Evolutionary conservation across 2,888 invertebrate species (phyloP).

Genomic region (Cheilosia soror): DNA sequence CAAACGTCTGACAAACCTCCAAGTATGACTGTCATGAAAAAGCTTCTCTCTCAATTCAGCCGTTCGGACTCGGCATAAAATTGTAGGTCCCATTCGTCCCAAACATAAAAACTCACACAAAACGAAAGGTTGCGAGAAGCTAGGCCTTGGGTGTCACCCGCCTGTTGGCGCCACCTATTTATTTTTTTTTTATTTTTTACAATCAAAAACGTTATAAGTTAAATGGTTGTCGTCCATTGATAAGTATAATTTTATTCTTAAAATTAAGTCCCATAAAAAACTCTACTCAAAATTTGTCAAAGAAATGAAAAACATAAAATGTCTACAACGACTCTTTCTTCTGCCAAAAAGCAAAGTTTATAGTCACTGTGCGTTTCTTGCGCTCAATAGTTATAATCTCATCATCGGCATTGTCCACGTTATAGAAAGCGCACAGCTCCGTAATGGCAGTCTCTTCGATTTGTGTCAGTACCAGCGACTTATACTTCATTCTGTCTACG

Average conservation of each 20-base stretch:
- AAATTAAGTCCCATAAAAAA: slow-evolving; percentile 23
- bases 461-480: slow-evolving; percentile 90
- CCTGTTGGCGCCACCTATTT: too few species aligned
- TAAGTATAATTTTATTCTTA: slow-evolving; percentile 52
- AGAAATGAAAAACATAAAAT: not conserved
- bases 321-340: slow-evolving; percentile 26
- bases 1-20: too few species aligned
- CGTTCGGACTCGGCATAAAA: too few species aligned
- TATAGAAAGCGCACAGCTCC: slow-evolving; percentile 90
- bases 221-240: not conserved
- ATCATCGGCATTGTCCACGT: slow-evolving; percentile 88
- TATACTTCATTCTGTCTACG: slow-evolving; percentile 88
- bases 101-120: too few species aligned
- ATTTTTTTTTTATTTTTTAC: too few species aligned
- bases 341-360: slow-evolving; percentile 82
- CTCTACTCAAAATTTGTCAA: slow-evolving; percentile 3
- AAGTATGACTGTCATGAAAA: too few species aligned
- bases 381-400: slow-evolving; percentile 88
- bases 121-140: too few species aligned
- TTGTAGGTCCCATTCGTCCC: too few species aligned
- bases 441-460: slow-evolving; percentile 95
- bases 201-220: not conserved
- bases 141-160: too few species aligned
- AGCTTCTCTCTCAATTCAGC: too few species aligned
- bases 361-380: slow-evolving; percentile 78